phyloP scores from a whole-genome alignment of 2,797 vertebrate genomes.

The Lepus oiostolus region DNA sequence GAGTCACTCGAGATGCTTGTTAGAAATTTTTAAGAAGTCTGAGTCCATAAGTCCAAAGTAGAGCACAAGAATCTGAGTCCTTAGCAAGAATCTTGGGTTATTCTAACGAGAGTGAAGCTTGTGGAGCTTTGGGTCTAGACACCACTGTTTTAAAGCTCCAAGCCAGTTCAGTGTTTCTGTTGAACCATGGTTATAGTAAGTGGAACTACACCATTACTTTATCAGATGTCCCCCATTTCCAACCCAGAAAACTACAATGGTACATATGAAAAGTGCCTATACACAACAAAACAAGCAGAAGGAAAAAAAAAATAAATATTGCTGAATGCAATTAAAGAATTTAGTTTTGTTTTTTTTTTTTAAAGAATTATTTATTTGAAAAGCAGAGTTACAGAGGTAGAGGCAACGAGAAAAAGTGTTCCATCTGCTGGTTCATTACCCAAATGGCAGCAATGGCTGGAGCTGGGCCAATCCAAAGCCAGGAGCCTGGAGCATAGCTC shows the following conservation, averaged over 20 bases:
- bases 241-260: not conserved
- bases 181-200: not conserved
- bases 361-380: no score
- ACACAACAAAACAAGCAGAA: not conserved
- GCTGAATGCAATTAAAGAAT: not conserved
- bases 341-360: not conserved
- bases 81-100: not conserved
- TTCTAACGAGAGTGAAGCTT: not conserved
- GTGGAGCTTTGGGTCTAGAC: not conserved
- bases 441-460: no score
- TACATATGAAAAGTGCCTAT: not conserved
- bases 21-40: not conserved
- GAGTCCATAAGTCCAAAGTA: not conserved
- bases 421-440: no score
- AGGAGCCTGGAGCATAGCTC: no score
- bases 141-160: not conserved
- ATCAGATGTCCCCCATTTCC: not conserved
- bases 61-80: not conserved
- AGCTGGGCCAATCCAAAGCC: no score
- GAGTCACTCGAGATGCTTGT: not conserved
- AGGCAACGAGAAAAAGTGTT: no score
- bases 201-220: conserved; percentile 12
- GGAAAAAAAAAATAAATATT: conserved; percentile 31
- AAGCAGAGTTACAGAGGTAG: not conserved
- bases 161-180: not conserved